Conservation (phyloP, 1,140 invertebrate species). For the Sitodiplosis mosellana region DNA sequence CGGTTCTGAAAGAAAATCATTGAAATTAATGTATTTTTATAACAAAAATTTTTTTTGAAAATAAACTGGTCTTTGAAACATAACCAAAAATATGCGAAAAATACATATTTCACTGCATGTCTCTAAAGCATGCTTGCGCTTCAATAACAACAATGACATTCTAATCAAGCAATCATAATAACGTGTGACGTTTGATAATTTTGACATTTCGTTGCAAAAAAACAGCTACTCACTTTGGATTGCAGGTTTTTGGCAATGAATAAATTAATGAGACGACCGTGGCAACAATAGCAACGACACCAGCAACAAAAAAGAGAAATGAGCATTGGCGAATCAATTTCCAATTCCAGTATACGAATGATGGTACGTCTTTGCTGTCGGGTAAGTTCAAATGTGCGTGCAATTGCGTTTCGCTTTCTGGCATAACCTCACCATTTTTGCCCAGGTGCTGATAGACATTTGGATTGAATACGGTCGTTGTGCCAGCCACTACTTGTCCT, state of each 20-base stretch:
- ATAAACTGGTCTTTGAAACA: too few species aligned
- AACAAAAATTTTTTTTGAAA: too few species aligned
- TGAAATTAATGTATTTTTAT: too few species aligned
- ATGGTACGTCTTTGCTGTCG: constrained; percentile 18
- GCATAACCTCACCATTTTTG: constrained; percentile 20
- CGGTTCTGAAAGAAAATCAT: constrained; percentile 20
- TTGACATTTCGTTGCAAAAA: too few species aligned
- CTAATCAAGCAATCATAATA: too few species aligned
- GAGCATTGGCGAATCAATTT: constrained; percentile 48
- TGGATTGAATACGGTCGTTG: constrained; percentile 27
- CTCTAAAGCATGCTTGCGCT: too few species aligned
- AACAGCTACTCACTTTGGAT: constrained; percentile 27
- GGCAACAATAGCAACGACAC: constrained; percentile 44
- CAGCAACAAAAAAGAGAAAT: constrained; percentile 48
- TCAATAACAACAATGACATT: too few species aligned
- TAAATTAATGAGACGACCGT: constrained; percentile 48
- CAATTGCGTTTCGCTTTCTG: constrained; percentile 32
- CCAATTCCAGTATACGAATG: constrained; percentile 68
- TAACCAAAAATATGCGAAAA: too few species aligned
- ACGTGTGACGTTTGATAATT: too few species aligned
- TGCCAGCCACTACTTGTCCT: constrained; percentile 19
- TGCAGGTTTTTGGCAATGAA: constrained; percentile 48
- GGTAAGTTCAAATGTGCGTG: constrained; percentile 24
- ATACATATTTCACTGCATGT: too few species aligned
- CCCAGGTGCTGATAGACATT: constrained; percentile 27